Evolutionary conservation across 2,888 invertebrate species (phyloP).

Genomic region (Yponomeuta evonymella): DNA sequence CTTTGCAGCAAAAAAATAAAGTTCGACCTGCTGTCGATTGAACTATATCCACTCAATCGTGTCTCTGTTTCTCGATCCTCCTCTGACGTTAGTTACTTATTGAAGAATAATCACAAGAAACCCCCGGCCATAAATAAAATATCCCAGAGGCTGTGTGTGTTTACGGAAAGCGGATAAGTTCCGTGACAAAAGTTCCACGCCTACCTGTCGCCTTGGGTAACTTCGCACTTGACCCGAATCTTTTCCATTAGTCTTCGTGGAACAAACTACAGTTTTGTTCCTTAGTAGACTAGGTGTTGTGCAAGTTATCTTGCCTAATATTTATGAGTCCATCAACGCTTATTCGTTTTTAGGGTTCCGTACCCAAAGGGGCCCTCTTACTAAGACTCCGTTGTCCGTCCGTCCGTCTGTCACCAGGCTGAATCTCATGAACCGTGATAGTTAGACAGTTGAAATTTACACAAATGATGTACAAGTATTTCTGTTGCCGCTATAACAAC

Average conservation of each 20-base stretch:
- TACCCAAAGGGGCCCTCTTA: not conserved
- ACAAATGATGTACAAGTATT: too few relatives aligned
- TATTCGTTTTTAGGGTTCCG: not conserved
- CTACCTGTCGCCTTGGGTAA: not conserved
- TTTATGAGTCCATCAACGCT: not conserved
- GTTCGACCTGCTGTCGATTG: too few relatives aligned
- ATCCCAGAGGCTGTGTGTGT: not conserved
- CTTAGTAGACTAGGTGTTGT: not conserved
- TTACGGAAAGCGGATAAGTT: not conserved
- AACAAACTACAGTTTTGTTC: not conserved
- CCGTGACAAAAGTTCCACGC: not conserved
- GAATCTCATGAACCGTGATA: too few relatives aligned
- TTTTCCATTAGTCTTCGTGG: conserved; percentile 8
- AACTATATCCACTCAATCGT: too few relatives aligned
- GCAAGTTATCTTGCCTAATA: not conserved
- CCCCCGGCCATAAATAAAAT: not conserved
- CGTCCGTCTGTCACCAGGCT: too few relatives aligned
- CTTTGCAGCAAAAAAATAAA: too few relatives aligned
- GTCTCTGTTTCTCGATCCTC: too few relatives aligned
- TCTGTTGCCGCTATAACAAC: too few relatives aligned
- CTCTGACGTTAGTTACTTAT: too few relatives aligned
- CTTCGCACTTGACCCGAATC: not conserved
- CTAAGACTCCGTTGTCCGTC: not conserved
- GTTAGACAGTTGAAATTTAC: too few relatives aligned
- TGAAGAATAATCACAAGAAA: too few relatives aligned